Evolutionary conservation across 92 coral and sea anemone species (phyloP), one percentile per base, ranked within the genome.

Genomic region (Isaurus tuberculatus): DNA sequence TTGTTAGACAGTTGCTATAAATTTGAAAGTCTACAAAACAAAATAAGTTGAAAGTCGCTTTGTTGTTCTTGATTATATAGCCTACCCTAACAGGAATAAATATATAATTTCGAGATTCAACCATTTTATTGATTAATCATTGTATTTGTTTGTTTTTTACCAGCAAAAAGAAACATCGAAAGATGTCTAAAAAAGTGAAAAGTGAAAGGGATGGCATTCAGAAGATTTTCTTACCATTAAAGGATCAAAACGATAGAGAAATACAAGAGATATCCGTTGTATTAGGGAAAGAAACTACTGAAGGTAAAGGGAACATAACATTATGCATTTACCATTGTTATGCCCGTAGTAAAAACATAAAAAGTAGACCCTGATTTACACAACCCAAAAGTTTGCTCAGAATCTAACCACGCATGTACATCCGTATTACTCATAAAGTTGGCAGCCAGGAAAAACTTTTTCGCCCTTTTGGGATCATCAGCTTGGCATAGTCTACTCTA

Each of bases 111-210:
- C 6, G 44, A 40, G 44, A 53, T 2, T 4, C 22, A 53, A 53
- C 1, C 61, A 4, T 53, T 4, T 5, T 15, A 8, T 1, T 6
- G 2, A 25, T 23, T 0, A 25, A 26, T 9, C 0, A 22, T n/a
- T 10, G 40, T 7, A 22, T 40, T 2, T 42, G 14, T 0, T 37
- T 26, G 19, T 53, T 20, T 48, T 31, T 16, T 1, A 20, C n/a
- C 69, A 77, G 82, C 30, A 77, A 77, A 77, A 77, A 23, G 53
- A 58, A 61, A 20, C 67, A 58, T 55, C 70, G 70, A 29, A 58
- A 58, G 34, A 11, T 72, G 34, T 72, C 78, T 36, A 72, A 48
- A 48, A 44, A 11, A 42, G 34, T 26, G n/a, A 34, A 28, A 3
- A 27, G 31, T 34, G 55, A n/a, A 26, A 34, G 14, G 2, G 51